A percentile compares a stretch with the other conserved stretches of the same genome.
Conservation (phyloP, 2,113 vertebrate genomes). For the Megaleporinus macrocephalus region DNA sequence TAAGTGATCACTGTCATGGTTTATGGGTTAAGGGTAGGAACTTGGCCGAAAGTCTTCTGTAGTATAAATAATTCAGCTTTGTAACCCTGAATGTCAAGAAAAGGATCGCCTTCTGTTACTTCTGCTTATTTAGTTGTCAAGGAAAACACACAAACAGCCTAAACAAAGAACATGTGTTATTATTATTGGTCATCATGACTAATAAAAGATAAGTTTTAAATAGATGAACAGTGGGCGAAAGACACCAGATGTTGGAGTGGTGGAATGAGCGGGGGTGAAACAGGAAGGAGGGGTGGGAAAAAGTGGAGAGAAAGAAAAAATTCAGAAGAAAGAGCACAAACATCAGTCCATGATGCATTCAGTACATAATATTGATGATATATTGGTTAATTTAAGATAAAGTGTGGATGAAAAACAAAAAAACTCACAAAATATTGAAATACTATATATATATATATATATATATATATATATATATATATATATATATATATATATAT, state of each 20-base stretch:
- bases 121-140: conserved; percentile 31
- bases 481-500: no score
- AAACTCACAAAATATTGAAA: no score
- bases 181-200: conserved; percentile 15
- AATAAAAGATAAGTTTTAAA: conserved; percentile 16
- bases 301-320: not conserved
- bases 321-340: not conserved
- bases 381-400: not conserved
- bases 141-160: conserved; percentile 4
- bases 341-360: not conserved
- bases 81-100: not conserved
- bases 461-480: no score
- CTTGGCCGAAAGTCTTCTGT: not conserved
- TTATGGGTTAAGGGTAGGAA: not conserved
- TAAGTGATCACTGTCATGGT: not conserved
- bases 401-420: not conserved
- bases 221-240: conserved; percentile 1
- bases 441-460: no score
- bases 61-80: not conserved
- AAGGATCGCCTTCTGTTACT: not conserved
- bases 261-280: not conserved
- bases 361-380: not conserved
- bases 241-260: conserved; percentile 25
- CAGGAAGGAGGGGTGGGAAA: not conserved
- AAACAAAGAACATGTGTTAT: conserved; percentile 22